These are phyloP conservation scores for Tenthredo distinguenda DNA, from an alignment of 2,888 invertebrate species.

Conservation along the genomic window DNA sequence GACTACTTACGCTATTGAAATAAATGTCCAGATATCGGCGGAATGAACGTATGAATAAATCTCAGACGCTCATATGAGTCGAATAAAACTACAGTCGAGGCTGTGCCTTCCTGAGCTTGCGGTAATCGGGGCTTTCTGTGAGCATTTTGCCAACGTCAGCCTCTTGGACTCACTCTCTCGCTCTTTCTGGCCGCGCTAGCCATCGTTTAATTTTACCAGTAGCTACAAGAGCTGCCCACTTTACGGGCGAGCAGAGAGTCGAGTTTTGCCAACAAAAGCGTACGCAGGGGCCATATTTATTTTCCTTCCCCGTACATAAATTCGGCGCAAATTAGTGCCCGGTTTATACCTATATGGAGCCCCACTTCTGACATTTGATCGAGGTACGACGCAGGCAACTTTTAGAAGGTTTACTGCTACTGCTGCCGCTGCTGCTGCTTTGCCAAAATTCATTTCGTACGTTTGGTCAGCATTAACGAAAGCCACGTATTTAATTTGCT, in stretches of 20 bases:
- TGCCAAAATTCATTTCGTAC: conserved; percentile 32
- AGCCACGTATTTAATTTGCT: background rate
- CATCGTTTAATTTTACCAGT: conserved; percentile 4
- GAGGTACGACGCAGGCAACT: conserved; percentile 25
- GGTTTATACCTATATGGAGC: background rate
- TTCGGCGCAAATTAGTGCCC: conserved; percentile 28
- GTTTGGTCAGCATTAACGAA: conserved; percentile 37
- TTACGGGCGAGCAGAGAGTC: background rate
- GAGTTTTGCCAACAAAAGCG: conserved; percentile 3
- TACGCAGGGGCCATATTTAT: conserved; percentile 15
- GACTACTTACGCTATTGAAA: background rate
- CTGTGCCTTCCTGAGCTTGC: background rate
- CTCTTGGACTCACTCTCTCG: background rate
- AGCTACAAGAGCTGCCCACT: background rate
- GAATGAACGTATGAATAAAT: background rate
- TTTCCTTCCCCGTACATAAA: conserved; percentile 17
- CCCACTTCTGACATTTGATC: conserved; percentile 31
- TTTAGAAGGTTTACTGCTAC: background rate
- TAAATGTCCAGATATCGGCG: background rate
- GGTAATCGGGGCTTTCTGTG: background rate
- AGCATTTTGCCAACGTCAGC: background rate
- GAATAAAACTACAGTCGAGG: background rate
- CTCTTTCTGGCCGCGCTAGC: background rate
- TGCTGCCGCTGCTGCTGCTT: background rate
- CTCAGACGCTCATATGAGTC: background rate